Base-by-base conservation (phyloP, 2,888 invertebrate genomes). In the Drosophila ustulata region DNA sequence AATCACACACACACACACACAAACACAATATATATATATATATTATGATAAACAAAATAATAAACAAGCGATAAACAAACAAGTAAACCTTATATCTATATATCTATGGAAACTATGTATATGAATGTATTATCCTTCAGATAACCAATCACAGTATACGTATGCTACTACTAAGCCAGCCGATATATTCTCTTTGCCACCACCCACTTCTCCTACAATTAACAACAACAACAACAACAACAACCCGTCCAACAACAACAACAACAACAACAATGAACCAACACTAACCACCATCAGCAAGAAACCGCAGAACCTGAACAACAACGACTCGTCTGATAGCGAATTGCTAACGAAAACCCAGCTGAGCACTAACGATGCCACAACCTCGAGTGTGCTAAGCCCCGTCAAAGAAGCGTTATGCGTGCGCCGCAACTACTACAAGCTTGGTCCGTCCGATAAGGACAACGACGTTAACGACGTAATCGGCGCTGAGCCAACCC, bases 111-210 rank as follows among this genome's bases (percentile, higher is more conserved):
- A 84, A 72, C 82, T 78, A 85, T 86, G 88, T 89, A 84, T 82
- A 90, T 87, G 89, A 90, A 90, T 90, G 84, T 90, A 90, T 91
- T 91, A 90, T 91, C 90, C 91, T 91, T 90, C 91, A 91, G 91
- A 91, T 90, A 91, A 91, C 81, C 91, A 86, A 85, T 82, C 89
- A 87, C 83, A 87, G 89, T 87, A 87, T 84, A 89, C 88, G 85
- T 88, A 88, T 82, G 89, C 85, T 85, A 85, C 83, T 82, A 89
- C 88, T 88, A 89, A 83, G 85, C 84, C 89, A 82, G 88, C 82
- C 76, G 91, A 80, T 80, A 79, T 84, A 80, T 77, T 87, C 87
- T 88, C 84, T 89, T 78, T 82, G 89, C 88, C 90, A 80, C 84
- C 45, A 57, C 18, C 89, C 74, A 89, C 88, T 82, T 75, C 89